Base-by-base conservation (phyloP, 2,113 vertebrate species). In the Psophia crepitans region DNA sequence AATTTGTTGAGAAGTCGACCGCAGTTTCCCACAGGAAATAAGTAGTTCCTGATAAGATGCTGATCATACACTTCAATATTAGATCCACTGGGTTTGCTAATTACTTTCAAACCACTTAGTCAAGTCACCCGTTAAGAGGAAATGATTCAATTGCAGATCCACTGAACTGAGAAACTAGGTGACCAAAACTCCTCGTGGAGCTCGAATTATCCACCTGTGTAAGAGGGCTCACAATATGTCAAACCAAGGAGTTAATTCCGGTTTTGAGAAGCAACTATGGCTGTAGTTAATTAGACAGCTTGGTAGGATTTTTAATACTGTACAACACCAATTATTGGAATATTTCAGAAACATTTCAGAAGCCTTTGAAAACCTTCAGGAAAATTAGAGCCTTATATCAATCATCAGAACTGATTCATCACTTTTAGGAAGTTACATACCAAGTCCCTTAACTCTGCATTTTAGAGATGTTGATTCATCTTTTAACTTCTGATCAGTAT, bases 91-190 rank as follows among this genome's bases (percentile, higher is more conserved):
- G 54, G 56, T 71, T 85, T 91, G 89, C 57, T 94, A 95, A 96
- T 93, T 95, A 93, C 76, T 93, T 94, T 79, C 71, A 84, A 86
- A 74, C 44, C 58, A 94, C 83, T 96, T 68, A 90, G 68, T 78
- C 66, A 91, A 96, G 84, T 96, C 86, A 95, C 56, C 80, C 93
- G 51, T 86, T 94, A 95, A 87, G 83, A 93, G 94, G 89, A 96
- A 96, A 95, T 44, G 2, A 94, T 94, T 94, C 69, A 90, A 81
- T 89, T 94, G 64, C 78, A 91, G 69, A 87, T 70, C 86, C 69
- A 92, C 68, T 87, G 92, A 95, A 82, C 71, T 87, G 92, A 93
- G 86, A 96, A 97, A 97, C 41, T 60, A 41, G 33, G 83, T 80
- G 95, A 94, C 88, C 79, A 96, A 91, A 88, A 90, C 73, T 84